Conservation (phyloP, 2,888 invertebrate genomes). For the Punctoribates punctum region DNA sequence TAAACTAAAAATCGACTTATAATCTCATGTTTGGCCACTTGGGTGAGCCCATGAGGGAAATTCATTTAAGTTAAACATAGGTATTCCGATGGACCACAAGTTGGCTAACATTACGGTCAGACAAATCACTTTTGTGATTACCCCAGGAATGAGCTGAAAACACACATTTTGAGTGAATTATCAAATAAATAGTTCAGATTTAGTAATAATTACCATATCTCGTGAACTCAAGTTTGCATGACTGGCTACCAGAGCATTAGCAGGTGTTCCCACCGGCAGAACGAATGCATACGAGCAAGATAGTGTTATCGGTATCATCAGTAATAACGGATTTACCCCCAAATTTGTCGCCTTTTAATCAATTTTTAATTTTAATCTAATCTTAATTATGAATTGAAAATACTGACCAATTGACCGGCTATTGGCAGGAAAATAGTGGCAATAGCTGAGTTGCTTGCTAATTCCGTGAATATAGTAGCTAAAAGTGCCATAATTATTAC, state of each 20-base stretch:
- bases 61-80: constrained; percentile 37
- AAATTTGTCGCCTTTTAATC: constrained; percentile 63
- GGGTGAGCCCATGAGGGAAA: constrained; percentile 34
- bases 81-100: constrained; percentile 24
- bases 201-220: constrained; percentile 62
- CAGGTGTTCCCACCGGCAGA: constrained; percentile 89
- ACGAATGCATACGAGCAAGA: constrained; percentile 85
- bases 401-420: constrained; percentile 62
- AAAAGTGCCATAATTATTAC: constrained; percentile 71
- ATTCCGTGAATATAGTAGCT: constrained; percentile 76
- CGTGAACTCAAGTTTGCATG: constrained; percentile 73
- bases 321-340: constrained; percentile 74
- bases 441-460: constrained; percentile 83
- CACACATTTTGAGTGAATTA: not conserved
- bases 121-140: constrained; percentile 40
- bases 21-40: not conserved
- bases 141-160: constrained; percentile 41
- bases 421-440: constrained; percentile 82
- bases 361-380: not conserved
- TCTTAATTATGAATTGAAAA: not conserved
- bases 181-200: not conserved
- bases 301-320: constrained; percentile 81
- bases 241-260: constrained; percentile 85
- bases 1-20: not conserved
- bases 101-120: constrained; percentile 41